Conservation (phyloP, 2,888 invertebrate species). For the Alentia gelatinosa region DNA sequence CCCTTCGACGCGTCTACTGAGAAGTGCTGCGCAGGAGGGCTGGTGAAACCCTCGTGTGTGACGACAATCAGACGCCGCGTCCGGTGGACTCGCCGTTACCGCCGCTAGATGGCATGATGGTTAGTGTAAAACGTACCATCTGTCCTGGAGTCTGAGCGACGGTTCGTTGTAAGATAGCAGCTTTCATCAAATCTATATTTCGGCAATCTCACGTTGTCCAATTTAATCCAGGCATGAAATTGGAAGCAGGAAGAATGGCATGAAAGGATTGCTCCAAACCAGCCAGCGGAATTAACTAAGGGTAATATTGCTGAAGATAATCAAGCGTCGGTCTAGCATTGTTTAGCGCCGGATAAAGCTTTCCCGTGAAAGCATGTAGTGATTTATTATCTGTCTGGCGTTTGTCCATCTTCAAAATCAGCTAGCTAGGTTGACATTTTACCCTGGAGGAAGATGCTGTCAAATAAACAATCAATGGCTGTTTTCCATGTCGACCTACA, state of each 20-base stretch:
- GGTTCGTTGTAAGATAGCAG: not conserved
- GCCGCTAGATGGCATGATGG: not conserved
- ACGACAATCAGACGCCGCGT: not conserved
- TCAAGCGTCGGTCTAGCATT: too few species aligned
- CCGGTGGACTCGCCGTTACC: not conserved
- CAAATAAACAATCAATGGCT: too few species aligned
- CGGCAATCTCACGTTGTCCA: too few species aligned
- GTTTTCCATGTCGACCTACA: too few species aligned
- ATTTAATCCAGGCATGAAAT: not conserved
- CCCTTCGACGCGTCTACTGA: conserved; percentile 21
- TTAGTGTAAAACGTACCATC: not conserved
- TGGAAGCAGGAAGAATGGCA: not conserved
- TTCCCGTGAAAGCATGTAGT: too few species aligned
- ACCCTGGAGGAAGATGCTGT: too few species aligned
- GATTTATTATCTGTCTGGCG: too few species aligned
- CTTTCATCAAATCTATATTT: too few species aligned
- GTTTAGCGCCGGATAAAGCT: too few species aligned
- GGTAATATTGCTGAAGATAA: too few species aligned
- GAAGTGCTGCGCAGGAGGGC: conserved; percentile 31
- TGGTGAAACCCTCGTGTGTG: not conserved
- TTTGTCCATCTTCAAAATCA: too few species aligned
- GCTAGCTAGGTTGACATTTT: too few species aligned
- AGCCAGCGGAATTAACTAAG: not conserved
- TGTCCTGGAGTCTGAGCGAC: not conserved
- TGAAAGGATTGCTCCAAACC: not conserved